Percentiles rank a stretch among this genome's conserved stretches.
These are phyloP conservation scores for Arremon brunneinucha DNA, from an alignment of 2,797 vertebrate genomes.

Conservation along the genomic window DNA sequence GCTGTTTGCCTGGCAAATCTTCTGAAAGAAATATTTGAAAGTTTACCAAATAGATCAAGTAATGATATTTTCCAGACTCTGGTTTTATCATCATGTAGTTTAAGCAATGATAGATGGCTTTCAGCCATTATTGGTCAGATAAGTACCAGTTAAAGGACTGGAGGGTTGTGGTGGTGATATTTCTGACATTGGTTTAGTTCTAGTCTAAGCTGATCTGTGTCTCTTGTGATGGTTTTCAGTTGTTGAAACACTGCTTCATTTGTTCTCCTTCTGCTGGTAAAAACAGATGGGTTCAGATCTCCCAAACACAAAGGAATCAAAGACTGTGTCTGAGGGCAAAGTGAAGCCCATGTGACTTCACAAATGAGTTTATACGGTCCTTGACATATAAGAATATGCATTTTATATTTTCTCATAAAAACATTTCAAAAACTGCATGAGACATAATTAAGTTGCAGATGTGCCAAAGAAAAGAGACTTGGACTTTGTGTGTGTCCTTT, in stretches of 20 bases:
- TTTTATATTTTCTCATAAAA: neutral
- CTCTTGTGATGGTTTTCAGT: neutral
- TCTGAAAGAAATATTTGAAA: slow-evolving; percentile 53
- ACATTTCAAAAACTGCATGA: neutral
- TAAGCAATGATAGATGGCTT: slow-evolving; percentile 39
- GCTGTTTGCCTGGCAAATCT: slow-evolving; percentile 25
- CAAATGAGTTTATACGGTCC: neutral
- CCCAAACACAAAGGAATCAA: neutral
- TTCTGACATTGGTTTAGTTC: neutral
- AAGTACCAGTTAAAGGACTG: slow-evolving; percentile 6
- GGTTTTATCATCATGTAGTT: slow-evolving; percentile 66
- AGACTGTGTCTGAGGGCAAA: neutral
- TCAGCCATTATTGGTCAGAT: slow-evolving; percentile 33
- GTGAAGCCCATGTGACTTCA: neutral
- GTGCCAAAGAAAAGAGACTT: neutral
- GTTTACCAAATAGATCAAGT: slow-evolving; percentile 54
- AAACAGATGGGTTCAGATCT: neutral
- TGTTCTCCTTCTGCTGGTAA: neutral
- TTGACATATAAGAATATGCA: neutral
- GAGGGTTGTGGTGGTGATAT: neutral
- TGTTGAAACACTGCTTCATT: neutral
- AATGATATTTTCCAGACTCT: slow-evolving; percentile 63
- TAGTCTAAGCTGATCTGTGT: neutral
- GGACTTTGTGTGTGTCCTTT: neutral
- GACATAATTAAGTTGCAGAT: neutral